A percentile compares a stretch with the other conserved stretches of the same genome.
Evolutionary conservation across 2,888 invertebrate genomes (phyloP).

Genomic region (Pseudoips prasinana): DNA sequence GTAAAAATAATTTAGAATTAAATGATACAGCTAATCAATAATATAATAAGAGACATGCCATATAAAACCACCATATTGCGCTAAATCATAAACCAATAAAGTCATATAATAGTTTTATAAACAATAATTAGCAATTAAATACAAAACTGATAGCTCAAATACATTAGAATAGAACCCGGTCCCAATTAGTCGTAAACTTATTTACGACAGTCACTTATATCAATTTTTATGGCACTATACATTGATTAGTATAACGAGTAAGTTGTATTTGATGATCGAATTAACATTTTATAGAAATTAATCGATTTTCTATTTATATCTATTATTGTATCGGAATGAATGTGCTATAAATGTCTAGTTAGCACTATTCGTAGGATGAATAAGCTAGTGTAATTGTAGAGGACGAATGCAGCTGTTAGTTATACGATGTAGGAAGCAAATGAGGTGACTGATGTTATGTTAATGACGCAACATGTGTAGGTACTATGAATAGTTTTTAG

Average conservation of each 20-base stretch:
- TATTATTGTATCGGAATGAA: constrained; percentile 54
- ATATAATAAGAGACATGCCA: too few species aligned
- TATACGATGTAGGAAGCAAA: too few species aligned
- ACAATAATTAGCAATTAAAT: constrained; percentile 52
- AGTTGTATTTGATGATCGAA: constrained; percentile 71
- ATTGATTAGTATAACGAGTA: constrained; percentile 75
- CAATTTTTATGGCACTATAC: constrained; percentile 69
- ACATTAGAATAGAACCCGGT: constrained; percentile 43
- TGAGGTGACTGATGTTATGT: too few species aligned
- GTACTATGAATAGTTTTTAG: too few species aligned
- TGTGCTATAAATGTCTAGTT: constrained; percentile 71
- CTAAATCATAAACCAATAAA: constrained; percentile 21
- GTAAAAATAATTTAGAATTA: too few species aligned
- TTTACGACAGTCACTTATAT: constrained; percentile 57
- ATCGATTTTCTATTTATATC: constrained; percentile 70
- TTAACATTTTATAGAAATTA: constrained; percentile 77
- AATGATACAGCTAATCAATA: too few species aligned
- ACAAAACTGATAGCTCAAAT: constrained; percentile 57
- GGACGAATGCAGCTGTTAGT: too few species aligned
- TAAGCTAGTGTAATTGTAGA: too few species aligned
- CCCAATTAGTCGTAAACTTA: constrained; percentile 67
- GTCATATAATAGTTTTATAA: constrained; percentile 31
- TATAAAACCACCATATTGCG: too few species aligned
- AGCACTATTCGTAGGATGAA: constrained; percentile 29
- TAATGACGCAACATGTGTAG: too few species aligned